phyloP scores from a whole-genome alignment of 2,888 invertebrate species.

The Toxonevra muliebris region DNA sequence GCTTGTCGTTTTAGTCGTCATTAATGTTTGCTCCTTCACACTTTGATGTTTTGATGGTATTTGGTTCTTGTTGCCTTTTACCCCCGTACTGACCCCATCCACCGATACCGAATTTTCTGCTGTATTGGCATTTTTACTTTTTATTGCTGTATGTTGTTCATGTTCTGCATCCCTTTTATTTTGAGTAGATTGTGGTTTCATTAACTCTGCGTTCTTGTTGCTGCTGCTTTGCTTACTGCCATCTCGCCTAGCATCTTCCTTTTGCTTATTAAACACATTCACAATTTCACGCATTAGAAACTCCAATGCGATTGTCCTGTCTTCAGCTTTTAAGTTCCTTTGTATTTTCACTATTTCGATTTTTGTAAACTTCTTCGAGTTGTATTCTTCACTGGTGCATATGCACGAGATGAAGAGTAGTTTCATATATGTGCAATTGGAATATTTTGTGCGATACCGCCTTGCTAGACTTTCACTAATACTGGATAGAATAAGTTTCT shows the following conservation, averaged over 20 bases:
- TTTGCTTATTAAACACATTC: slow-evolving; percentile 52
- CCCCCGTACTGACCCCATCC: not conserved
- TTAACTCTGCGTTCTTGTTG: slow-evolving; percentile 21
- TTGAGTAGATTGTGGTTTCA: slow-evolving; percentile 32
- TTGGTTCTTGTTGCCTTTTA: slow-evolving; percentile 18
- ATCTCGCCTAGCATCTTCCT: slow-evolving; percentile 38
- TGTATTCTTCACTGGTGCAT: slow-evolving; percentile 50
- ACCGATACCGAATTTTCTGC: slow-evolving; percentile 38
- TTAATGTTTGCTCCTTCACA: slow-evolving; percentile 37
- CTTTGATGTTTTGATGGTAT: slow-evolving; percentile 36
- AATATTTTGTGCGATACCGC: slow-evolving; percentile 52
- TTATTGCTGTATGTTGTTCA: slow-evolving; percentile 5
- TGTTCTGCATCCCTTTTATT: not conserved
- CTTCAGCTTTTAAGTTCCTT: slow-evolving; percentile 51
- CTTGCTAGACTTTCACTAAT: slow-evolving; percentile 46
- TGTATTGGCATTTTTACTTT: slow-evolving; percentile 44
- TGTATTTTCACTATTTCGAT: slow-evolving; percentile 55
- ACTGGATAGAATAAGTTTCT: slow-evolving; percentile 56
- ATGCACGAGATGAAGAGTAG: slow-evolving; percentile 57
- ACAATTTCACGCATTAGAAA: slow-evolving; percentile 57
- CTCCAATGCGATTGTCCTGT: slow-evolving; percentile 55
- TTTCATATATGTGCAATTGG: slow-evolving; percentile 44
- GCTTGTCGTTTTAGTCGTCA: slow-evolving; percentile 20
- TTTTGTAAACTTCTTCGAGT: slow-evolving; percentile 50
- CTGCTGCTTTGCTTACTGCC: slow-evolving; percentile 13